phyloP scores from a whole-genome alignment of 2,113 vertebrate species.

The Isurus oxyrinchus region DNA sequence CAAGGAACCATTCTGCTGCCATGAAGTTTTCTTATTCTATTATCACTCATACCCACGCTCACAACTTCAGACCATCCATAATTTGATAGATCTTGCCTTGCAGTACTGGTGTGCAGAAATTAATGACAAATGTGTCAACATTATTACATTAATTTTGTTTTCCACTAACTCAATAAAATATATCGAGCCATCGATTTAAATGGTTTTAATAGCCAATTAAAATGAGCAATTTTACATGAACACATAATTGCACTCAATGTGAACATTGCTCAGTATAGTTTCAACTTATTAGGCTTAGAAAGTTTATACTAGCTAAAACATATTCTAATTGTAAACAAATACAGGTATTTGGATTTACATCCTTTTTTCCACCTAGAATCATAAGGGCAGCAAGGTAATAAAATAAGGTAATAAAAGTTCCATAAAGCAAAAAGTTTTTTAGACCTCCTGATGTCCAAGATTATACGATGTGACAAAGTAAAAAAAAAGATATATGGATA shows the following conservation, averaged over 20 bases:
- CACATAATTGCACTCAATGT: neutral
- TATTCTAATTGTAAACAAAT: neutral
- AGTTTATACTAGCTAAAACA: neutral
- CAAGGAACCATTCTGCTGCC: neutral
- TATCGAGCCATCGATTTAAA: neutral
- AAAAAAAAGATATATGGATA: neutral
- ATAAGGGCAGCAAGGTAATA: too few relatives aligned
- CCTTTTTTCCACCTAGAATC: neutral
- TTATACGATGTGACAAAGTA: neutral
- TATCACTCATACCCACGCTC: neutral
- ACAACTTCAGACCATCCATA: neutral
- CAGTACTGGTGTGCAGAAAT: neutral
- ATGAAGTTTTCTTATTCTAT: neutral
- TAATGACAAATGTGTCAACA: neutral
- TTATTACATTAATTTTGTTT: neutral
- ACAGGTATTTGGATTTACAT: neutral
- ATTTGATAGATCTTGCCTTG: neutral
- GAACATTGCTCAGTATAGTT: neutral
- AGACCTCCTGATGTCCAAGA: neutral
- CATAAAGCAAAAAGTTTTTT: neutral
- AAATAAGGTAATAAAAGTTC: neutral
- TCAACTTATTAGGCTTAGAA: neutral
- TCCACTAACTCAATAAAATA: neutral
- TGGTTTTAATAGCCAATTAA: neutral
- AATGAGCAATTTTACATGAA: neutral